Base-by-base conservation (phyloP, 1,140 invertebrate species). In the Bicyclus anynana region DNA sequence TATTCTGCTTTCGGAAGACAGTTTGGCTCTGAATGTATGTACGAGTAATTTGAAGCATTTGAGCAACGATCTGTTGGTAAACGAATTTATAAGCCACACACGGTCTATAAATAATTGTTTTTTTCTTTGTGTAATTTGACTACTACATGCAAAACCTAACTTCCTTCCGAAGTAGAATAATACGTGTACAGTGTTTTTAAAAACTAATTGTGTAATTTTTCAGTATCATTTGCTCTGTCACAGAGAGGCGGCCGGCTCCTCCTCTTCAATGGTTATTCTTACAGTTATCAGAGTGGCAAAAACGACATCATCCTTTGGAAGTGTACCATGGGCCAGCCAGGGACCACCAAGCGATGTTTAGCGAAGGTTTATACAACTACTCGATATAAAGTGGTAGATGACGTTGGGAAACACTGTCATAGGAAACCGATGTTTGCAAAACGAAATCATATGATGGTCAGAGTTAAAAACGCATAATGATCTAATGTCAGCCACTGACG, bases 171-270 rank as follows among this genome's bases (percentile, higher is more conserved):
- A n/a, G n/a, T n/a, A n/a, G n/a, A n/a, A n/a, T n/a, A n/a, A n/a
- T n/a, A n/a, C n/a, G n/a, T n/a, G n/a, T n/a, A n/a, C n/a, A n/a
- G n/a, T n/a, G n/a, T 33, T 12, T 33, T 33, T 12, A 12, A 33
- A 33, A 12, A 33, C 29, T 33, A 10, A 14, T 16, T 17, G 3
- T 35, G 2, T 35, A 35, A 35, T 5, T 54, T 80, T 81, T 61
- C 69, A 82, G 79, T 82, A 29, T 48, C 52, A 10, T 82, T 81
- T 59, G 69, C 69, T 5, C 21, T 57, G 48, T 81, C 78, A 1
- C 76, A 79, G 58, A 72, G 76, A 65, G 78, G 78, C 0, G 70
- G 71, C 0, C 64, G 66, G 10, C 67, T 81, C 6, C 62, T 81
- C 6, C 33, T 81, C 23, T 76, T 54, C 64, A 47, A 72, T 2